Conservation (phyloP, 1,140 invertebrate species). For the Drosophila obscura region DNA sequence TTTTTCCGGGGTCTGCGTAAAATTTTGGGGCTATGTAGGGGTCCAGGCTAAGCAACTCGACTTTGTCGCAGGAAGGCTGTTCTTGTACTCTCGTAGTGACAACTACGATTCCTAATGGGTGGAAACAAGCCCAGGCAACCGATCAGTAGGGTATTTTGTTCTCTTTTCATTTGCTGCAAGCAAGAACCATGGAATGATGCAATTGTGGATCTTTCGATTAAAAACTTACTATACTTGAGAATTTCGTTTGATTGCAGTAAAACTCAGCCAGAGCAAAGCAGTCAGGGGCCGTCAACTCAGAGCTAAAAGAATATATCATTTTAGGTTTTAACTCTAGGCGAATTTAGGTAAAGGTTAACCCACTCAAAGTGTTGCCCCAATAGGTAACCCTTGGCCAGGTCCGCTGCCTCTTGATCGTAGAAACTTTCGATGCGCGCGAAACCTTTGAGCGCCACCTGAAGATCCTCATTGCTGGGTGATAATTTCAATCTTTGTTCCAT, state of each 20-base stretch:
- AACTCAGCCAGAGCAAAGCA: slow-evolving; percentile 35
- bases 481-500: slow-evolving; percentile 19
- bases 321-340: no score
- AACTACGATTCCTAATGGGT: slow-evolving; percentile 86
- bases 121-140: slow-evolving; percentile 93
- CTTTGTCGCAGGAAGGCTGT: slow-evolving; percentile 92
- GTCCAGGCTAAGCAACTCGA: slow-evolving; percentile 92
- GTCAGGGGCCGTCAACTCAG: slow-evolving; percentile 27
- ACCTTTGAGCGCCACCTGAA: slow-evolving; percentile 27
- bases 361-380: slow-evolving; percentile 40
- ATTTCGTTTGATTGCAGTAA: slow-evolving; percentile 31
- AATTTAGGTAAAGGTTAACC: not conserved
- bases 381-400: slow-evolving; percentile 45
- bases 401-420: slow-evolving; percentile 48
- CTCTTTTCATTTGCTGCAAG: slow-evolving; percentile 66
- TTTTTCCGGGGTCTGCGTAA: slow-evolving; percentile 5
- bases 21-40: slow-evolving; percentile 92
- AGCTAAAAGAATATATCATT: not conserved
- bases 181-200: slow-evolving; percentile 45
- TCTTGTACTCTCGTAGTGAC: slow-evolving; percentile 90
- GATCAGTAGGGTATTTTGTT: slow-evolving; percentile 88
- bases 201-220: not conserved
- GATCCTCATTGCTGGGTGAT: slow-evolving; percentile 17
- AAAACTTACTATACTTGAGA: slow-evolving; percentile 5
- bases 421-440: slow-evolving; percentile 45